Percentiles rank a stretch among this genome's conserved stretches.
These are phyloP conservation scores for Bolborhynchus lineola DNA, from an alignment of 2,113 vertebrate genomes.

Conservation along the genomic window DNA sequence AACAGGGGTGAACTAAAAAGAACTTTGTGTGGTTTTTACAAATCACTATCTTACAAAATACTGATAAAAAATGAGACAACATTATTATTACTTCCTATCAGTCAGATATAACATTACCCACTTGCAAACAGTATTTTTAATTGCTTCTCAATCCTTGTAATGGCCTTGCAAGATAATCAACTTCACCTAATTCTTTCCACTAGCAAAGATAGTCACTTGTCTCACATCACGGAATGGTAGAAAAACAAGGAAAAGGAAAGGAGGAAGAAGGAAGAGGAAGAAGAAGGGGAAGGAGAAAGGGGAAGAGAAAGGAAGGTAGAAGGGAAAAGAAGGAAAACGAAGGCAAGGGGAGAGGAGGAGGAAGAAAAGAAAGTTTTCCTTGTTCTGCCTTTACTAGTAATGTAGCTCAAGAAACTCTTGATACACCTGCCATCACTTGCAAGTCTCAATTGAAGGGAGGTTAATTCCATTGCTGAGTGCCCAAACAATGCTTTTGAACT, in stretches of 20 bases:
- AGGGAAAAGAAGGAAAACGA: background rate
- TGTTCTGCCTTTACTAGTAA: background rate
- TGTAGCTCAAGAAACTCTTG: background rate
- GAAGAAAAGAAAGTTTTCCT: background rate
- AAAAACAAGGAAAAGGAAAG: background rate
- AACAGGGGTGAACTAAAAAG: background rate
- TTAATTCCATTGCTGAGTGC: background rate
- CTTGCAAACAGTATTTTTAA: background rate
- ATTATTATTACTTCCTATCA: background rate
- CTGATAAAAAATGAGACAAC: background rate
- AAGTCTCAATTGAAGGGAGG: background rate
- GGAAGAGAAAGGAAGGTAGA: background rate
- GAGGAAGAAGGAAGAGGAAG: background rate
- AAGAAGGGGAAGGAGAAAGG: background rate
- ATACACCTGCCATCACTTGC: background rate
- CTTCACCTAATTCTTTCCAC: background rate
- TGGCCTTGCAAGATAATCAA: background rate
- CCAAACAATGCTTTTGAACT: background rate
- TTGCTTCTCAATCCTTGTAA: background rate
- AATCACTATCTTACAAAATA: background rate
- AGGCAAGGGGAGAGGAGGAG: background rate
- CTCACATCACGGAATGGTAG: background rate
- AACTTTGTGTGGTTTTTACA: background rate
- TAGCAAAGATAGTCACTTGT: background rate
- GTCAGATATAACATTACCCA: background rate